phyloP scores from a whole-genome alignment of 2,113 vertebrate species.

The Zosterops japonicus region DNA sequence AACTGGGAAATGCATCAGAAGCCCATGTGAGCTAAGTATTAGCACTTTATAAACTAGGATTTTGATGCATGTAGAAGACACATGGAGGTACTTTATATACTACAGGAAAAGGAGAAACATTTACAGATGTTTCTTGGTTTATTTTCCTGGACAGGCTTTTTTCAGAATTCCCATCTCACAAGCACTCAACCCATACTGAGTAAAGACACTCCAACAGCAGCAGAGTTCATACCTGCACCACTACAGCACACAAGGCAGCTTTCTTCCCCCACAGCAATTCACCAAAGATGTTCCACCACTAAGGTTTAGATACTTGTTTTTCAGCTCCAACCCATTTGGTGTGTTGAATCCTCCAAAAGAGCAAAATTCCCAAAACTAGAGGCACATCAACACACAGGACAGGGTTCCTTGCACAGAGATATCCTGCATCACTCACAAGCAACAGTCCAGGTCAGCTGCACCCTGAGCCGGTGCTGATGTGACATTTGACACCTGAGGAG shows the following conservation, averaged over 20 bases:
- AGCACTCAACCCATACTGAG: neutral
- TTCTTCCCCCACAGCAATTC: neutral
- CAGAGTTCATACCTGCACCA: neutral
- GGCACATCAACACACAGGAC: fast-evolving
- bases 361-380: neutral
- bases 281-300: neutral
- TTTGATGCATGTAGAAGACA: neutral
- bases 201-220: neutral
- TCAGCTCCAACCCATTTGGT: neutral
- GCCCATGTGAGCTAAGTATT: neutral
- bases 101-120: neutral
- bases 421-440: neutral
- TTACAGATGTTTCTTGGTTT: neutral
- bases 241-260: fast-evolving
- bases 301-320: neutral
- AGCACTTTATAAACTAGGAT: neutral
- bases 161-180: neutral
- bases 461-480: fast-evolving
- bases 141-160: neutral
- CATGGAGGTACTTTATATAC: neutral
- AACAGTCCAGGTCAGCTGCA: neutral
- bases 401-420: neutral
- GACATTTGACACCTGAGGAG: neutral
- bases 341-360: fast-evolving
- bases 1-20: neutral